Conservation (phyloP, 2,113 vertebrate genomes). For the Electrona antarctica region DNA sequence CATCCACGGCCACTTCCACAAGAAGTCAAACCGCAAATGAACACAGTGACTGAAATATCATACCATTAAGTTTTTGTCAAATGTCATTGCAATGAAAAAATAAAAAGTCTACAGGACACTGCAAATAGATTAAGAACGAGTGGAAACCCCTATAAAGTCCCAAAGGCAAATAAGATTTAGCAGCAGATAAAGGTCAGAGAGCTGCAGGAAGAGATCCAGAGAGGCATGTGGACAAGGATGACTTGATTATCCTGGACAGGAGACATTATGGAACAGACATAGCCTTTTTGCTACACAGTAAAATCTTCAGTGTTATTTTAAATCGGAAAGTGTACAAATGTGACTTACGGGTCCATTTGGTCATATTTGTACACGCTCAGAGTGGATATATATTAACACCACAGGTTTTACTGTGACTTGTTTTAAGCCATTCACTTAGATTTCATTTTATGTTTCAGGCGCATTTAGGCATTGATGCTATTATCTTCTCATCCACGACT, state of each 20-base stretch:
- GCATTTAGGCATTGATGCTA: no score
- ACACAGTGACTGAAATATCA: conserved; percentile 60
- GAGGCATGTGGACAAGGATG: conserved; percentile 63
- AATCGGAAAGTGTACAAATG: no score
- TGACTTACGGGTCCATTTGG: no score
- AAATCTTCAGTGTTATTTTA: background rate
- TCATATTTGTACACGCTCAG: no score
- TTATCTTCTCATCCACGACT: no score
- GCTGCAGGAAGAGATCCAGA: conserved; percentile 56
- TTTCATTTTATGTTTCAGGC: no score
- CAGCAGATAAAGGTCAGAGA: conserved; percentile 72
- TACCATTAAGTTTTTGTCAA: conserved; percentile 67
- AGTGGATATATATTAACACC: no score
- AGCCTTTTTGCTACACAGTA: conserved; percentile 60
- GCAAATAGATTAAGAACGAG: conserved; percentile 71
- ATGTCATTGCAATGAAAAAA: conserved; percentile 69
- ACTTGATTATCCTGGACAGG: conserved; percentile 73
- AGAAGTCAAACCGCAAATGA: conserved; percentile 51
- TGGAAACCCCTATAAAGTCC: conserved; percentile 69
- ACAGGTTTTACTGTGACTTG: no score
- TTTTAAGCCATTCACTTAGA: no score
- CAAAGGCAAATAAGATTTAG: conserved; percentile 74
- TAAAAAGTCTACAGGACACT: conserved; percentile 68
- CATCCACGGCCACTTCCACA: conserved; percentile 37
- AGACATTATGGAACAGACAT: conserved; percentile 59